These are phyloP conservation scores for Diplolepis rosae DNA, from an alignment of 2,888 invertebrate genomes.

Conservation along the genomic window DNA sequence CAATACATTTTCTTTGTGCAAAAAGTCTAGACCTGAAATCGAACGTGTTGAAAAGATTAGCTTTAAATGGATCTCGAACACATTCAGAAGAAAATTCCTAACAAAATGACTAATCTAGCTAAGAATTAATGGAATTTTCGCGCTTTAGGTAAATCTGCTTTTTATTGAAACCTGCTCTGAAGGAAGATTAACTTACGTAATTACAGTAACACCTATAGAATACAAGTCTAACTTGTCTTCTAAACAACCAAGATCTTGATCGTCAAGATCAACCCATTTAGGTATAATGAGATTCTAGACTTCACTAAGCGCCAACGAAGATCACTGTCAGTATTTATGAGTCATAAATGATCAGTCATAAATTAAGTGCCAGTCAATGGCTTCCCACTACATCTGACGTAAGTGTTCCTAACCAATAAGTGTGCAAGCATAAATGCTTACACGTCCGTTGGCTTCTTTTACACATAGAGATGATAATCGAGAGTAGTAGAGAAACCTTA, in stretches of 20 bases:
- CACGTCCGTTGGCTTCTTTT: neutral
- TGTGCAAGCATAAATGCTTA: neutral
- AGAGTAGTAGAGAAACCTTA: constrained; percentile 6
- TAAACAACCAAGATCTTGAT: constrained; percentile 21
- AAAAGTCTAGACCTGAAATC: too few species aligned
- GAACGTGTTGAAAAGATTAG: too few species aligned
- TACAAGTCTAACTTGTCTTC: constrained; percentile 28
- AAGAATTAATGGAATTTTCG: neutral
- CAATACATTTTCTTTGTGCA: too few species aligned
- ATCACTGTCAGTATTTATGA: constrained; percentile 29
- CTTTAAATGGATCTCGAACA: neutral
- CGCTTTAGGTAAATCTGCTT: neutral
- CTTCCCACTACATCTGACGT: constrained; percentile 28
- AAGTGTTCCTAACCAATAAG: constrained; percentile 8
- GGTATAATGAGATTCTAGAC: constrained; percentile 17
- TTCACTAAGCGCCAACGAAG: neutral
- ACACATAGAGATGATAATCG: constrained; percentile 5
- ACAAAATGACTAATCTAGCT: neutral
- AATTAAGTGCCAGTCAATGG: constrained; percentile 27
- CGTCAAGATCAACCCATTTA: constrained; percentile 22
- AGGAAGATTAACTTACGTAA: constrained; percentile 18
- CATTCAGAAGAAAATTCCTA: neutral
- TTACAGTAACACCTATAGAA: constrained; percentile 20
- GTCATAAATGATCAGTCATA: constrained; percentile 26
- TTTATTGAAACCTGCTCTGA: constrained; percentile 9